phyloP scores from a whole-genome alignment of 2,797 vertebrate genomes.

The Sebastes vulpes region DNA sequence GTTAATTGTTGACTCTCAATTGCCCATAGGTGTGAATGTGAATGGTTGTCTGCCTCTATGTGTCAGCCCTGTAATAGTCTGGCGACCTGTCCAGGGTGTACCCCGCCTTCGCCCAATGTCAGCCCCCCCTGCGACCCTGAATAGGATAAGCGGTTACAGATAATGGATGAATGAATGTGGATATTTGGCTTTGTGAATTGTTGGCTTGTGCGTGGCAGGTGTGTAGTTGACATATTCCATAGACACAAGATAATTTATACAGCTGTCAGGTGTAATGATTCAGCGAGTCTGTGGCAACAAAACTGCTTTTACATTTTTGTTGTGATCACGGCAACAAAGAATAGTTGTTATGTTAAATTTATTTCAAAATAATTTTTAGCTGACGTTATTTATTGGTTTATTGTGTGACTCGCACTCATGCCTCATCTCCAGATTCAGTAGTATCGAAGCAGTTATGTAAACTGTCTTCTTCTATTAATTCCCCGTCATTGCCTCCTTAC shows the following conservation, averaged over 20 bases:
- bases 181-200: neutral
- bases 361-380: constrained; percentile 15
- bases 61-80: no score
- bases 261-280: constrained; percentile 11
- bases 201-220: neutral
- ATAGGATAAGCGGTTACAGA: no score
- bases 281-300: neutral
- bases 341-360: neutral
- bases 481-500: constrained; percentile 60
- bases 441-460: constrained; percentile 65
- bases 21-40: no score
- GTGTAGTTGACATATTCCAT: neutral
- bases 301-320: neutral
- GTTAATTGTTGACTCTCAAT: no score
- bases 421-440: constrained; percentile 31
- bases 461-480: constrained; percentile 73
- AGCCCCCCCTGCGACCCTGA: no score
- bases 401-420: constrained; percentile 19
- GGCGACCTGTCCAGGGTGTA: no score
- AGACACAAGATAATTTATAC: neutral
- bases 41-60: no score
- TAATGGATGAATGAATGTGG: no score
- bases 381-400: constrained; percentile 32
- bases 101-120: no score
- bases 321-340: neutral